Percentiles rank a stretch among this genome's conserved stretches.
phyloP scores from a whole-genome alignment of 2,888 invertebrate species.

The Rosalia funebris region DNA sequence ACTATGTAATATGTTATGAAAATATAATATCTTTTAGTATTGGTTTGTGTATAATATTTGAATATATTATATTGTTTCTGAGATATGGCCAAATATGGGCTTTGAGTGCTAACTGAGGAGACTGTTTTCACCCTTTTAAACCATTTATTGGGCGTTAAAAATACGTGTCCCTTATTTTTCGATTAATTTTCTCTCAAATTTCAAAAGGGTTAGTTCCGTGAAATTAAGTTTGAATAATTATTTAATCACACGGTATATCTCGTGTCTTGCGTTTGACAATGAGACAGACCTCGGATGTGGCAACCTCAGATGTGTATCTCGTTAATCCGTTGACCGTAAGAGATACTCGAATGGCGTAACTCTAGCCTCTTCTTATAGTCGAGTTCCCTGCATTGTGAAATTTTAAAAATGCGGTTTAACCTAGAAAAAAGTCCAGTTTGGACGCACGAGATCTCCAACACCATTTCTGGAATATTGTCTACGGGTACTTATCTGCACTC shows the following conservation, averaged over 20 bases:
- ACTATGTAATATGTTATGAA: too few species aligned
- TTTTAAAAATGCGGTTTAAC: constrained; percentile 54
- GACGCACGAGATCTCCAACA: constrained; percentile 23
- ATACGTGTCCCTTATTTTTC: neutral
- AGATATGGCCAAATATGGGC: neutral
- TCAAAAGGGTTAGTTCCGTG: neutral
- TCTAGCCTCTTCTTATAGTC: constrained; percentile 45
- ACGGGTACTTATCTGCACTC: constrained; percentile 20
- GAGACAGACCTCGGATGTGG: constrained; percentile 37
- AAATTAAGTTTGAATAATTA: too few species aligned
- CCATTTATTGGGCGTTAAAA: neutral
- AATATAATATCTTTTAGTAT: too few species aligned
- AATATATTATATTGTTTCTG: neutral
- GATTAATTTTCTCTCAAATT: neutral
- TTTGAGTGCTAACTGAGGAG: neutral
- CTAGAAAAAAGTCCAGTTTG: constrained; percentile 48
- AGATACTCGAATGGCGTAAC: constrained; percentile 42
- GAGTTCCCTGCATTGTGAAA: constrained; percentile 50
- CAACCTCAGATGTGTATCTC: constrained; percentile 38
- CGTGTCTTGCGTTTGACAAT: constrained; percentile 34
- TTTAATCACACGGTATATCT: neutral
- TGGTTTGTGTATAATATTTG: too few species aligned
- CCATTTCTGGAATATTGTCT: constrained; percentile 27
- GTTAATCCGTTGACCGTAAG: constrained; percentile 41
- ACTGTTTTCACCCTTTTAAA: neutral